Conservation (phyloP, 2,797 vertebrate species). For the Aulostomus chinensis region DNA sequence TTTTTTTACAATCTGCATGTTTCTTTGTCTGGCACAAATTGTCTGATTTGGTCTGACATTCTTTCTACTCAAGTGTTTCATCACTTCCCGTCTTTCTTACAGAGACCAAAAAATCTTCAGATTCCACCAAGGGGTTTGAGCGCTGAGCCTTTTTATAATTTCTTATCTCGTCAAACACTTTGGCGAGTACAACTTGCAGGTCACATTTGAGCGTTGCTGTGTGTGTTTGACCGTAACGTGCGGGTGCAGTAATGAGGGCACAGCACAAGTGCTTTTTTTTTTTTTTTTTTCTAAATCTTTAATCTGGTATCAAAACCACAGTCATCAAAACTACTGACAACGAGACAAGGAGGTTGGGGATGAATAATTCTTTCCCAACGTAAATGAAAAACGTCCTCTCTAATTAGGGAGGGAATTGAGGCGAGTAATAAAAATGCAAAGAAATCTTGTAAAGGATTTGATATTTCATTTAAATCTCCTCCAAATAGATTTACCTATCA, state of each 20-base stretch:
- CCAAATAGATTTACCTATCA: conserved; percentile 1
- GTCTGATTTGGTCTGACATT: conserved; percentile 50
- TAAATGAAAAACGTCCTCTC: conserved; percentile 19
- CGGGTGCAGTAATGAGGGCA: conserved; percentile 58
- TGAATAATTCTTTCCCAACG: conserved; percentile 35
- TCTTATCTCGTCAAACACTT: conserved; percentile 61
- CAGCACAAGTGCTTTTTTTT: conserved; percentile 12
- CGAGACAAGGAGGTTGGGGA: conserved; percentile 21
- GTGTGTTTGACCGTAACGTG: conserved; percentile 57
- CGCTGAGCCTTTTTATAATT: conserved; percentile 59
- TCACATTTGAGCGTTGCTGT: conserved; percentile 46
- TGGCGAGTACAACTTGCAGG: conserved; percentile 53
- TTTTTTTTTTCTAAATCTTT: conserved; percentile 23
- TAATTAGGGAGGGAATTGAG: conserved; percentile 32
- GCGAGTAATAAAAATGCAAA: conserved; percentile 47
- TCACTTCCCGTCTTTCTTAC: conserved; percentile 44
- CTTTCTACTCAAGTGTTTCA: conserved; percentile 59
- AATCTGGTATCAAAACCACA: conserved; percentile 32
- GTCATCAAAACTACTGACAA: conserved; percentile 31
- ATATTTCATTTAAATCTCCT: conserved; percentile 34
- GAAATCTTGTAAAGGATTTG: conserved; percentile 27
- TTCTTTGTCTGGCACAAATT: conserved; percentile 37
- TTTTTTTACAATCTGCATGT: conserved; percentile 8
- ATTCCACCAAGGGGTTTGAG: conserved; percentile 54
- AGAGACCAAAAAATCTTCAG: conserved; percentile 47